phyloP scores from a whole-genome alignment of 2,797 vertebrate species.

The Eutrigla gurnardus region DNA sequence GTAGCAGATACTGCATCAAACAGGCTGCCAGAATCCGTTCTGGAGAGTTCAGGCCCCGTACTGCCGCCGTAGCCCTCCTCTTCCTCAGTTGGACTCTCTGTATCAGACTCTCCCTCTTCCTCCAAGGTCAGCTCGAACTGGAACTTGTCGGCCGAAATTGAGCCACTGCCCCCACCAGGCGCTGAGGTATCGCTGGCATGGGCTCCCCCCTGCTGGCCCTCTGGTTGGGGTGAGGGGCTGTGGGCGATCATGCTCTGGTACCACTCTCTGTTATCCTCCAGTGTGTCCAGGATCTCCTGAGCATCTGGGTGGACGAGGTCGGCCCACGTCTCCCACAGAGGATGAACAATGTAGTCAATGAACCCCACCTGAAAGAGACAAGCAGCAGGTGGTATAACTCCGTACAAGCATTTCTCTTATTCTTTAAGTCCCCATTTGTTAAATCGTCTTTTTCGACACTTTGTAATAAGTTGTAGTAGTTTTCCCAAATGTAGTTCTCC shows the following conservation, averaged over 20 bases:
- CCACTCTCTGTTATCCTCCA: slow-evolving; percentile 96
- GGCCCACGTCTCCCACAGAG: slow-evolving; percentile 95
- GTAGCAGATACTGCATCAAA: slow-evolving; percentile 40
- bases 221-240: slow-evolving; percentile 85
- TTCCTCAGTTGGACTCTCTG: slow-evolving; percentile 77
- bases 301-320: slow-evolving; percentile 94
- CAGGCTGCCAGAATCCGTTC: slow-evolving; percentile 63
- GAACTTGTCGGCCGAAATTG: slow-evolving; percentile 83
- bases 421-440: neutral
- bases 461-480: neutral
- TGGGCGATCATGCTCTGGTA: slow-evolving; percentile 94
- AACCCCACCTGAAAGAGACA: slow-evolving; percentile 88
- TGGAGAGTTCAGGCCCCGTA: slow-evolving; percentile 52
- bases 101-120: slow-evolving; percentile 86
- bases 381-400: neutral
- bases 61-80: slow-evolving; percentile 69
- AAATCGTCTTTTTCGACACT: neutral
- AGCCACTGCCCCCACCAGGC: slow-evolving; percentile 14
- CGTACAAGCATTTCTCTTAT: neutral
- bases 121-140: slow-evolving; percentile 91
- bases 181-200: slow-evolving; percentile 44
- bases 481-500: neutral
- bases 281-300: slow-evolving; percentile 92
- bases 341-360: slow-evolving; percentile 95
- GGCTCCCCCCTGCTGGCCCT: slow-evolving; percentile 57